Evolutionary conservation across 1,140 invertebrate species (phyloP).

Genomic region (Dufourea novaeangliae): DNA sequence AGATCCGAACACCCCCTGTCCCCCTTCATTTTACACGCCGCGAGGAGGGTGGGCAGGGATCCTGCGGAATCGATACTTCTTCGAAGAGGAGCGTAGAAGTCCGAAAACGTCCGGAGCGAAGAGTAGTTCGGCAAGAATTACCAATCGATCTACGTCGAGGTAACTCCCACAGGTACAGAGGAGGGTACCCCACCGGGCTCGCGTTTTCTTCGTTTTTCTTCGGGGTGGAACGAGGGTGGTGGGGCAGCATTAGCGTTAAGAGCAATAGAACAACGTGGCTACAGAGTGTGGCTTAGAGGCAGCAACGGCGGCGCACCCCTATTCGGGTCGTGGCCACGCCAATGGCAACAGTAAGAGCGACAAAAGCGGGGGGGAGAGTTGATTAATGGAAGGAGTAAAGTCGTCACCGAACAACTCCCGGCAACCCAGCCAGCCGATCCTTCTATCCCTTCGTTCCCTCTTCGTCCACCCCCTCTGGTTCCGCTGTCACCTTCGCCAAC

Average conservation of each 20-base stretch:
- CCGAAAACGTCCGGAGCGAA: conserved; percentile 34
- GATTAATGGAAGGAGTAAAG: conserved; percentile 78
- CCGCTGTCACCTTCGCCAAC: conserved; percentile 23
- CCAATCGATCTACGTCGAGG: conserved; percentile 63
- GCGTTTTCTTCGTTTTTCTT: conserved; percentile 58
- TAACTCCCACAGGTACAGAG: conserved; percentile 52
- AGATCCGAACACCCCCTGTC: not conserved
- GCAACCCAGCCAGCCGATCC: conserved; percentile 51
- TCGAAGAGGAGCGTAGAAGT: conserved; percentile 8
- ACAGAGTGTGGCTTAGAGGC: conserved; percentile 70
- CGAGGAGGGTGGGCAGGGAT: not conserved
- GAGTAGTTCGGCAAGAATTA: conserved; percentile 54
- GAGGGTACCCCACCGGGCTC: conserved; percentile 18
- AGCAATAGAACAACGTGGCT: conserved; percentile 75
- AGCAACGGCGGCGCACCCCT: conserved; percentile 46
- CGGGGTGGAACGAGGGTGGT: conserved; percentile 47
- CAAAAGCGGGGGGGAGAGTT: conserved; percentile 73
- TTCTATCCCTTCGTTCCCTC: conserved; percentile 34
- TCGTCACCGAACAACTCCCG: conserved; percentile 71
- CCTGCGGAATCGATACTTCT: conserved; percentile 12
- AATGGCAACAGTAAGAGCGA: conserved; percentile 57
- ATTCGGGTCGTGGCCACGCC: conserved; percentile 23
- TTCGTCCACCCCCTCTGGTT: not conserved
- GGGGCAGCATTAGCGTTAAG: conserved; percentile 75
- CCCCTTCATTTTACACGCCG: not conserved